Base-by-base conservation (phyloP, 2,113 vertebrate species). In the Chaetodon trifascialis region DNA sequence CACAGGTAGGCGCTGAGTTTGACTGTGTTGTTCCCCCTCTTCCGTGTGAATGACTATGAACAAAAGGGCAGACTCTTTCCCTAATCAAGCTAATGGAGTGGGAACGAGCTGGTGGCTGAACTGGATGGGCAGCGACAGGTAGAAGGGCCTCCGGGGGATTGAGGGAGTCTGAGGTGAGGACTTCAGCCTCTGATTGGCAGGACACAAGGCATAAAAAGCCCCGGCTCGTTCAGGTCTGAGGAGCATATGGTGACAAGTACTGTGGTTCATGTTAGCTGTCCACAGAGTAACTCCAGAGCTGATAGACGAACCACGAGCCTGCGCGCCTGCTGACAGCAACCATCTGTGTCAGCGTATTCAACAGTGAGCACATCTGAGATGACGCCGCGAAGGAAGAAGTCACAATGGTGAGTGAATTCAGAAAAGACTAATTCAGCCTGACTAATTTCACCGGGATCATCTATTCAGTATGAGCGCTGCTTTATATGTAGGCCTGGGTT, bases 21-120 rank as follows among this genome's bases (percentile, higher is more conserved):
- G 54, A 75, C 1, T 59, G 19, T 23, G 79, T 64, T 76, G 70
- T 66, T 74, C 40, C 82, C 52, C 83, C 2, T 84, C 93, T 95
- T 95, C 94, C 93, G 69, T 77, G 54, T 73, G 79, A 47, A 72
- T 86, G 90, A 86, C 60, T 84, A 42, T 0, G 82, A 96, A 96
- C 94, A 96, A 94, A 86, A 89, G 88, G 85, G 60, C 60, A 67
- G 79, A 17, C 87, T 91, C 83, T 89, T 88, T 80, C 69, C 68
- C 49, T 91, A 93, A 92, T 94, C 92, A 93, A 92, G 85, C 87
- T 94, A 94, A 95, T 92, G 44, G 81, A 82, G 84, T 70, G 85
- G 73, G 47, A 85, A 82, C 38, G 58, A 34, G 54, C 80, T 58
- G 38, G 76, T 81, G 80, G 82, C 55, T 85, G 60, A 80, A 17